These are phyloP conservation scores for Lutraria rhynchaena DNA, from an alignment of 1,140 invertebrate genomes.

Conservation along the genomic window DNA sequence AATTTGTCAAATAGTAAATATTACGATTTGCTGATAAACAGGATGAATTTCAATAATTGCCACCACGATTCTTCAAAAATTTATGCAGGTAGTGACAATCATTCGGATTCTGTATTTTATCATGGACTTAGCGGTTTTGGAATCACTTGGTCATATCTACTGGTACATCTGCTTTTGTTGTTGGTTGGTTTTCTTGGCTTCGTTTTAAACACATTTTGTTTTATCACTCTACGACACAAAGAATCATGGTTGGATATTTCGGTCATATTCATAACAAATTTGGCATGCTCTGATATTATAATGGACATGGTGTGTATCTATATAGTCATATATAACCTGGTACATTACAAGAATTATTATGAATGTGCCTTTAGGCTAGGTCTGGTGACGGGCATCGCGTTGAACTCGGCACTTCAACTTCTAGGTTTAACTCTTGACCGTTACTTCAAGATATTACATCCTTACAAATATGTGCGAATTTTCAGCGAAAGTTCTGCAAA, in stretches of 20 bases:
- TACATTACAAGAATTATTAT: constrained; percentile 39
- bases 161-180: constrained; percentile 1
- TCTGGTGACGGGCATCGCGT: constrained; percentile 3
- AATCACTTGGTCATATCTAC: constrained; percentile 9
- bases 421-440: constrained; percentile 16
- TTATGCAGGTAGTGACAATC: no score
- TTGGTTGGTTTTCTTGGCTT: background rate
- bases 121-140: constrained; percentile 24
- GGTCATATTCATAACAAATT: constrained; percentile 30
- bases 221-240: background rate
- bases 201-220: background rate
- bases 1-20: no score
- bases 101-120: background rate
- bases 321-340: constrained; percentile 13
- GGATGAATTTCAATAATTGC: no score
- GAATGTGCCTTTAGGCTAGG: constrained; percentile 27
- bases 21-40: no score
- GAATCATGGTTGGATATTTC: constrained; percentile 9
- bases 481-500: background rate
- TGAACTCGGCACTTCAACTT: constrained; percentile 17
- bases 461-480: constrained; percentile 2
- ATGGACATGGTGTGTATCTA: constrained; percentile 14
- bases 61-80: no score
- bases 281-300: constrained; percentile 15
- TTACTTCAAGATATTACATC: constrained; percentile 25